Evolutionary conservation across 2,797 vertebrate species (phyloP), one percentile per base, ranked within the genome.

Genomic region (Thunnus albacares): DNA sequence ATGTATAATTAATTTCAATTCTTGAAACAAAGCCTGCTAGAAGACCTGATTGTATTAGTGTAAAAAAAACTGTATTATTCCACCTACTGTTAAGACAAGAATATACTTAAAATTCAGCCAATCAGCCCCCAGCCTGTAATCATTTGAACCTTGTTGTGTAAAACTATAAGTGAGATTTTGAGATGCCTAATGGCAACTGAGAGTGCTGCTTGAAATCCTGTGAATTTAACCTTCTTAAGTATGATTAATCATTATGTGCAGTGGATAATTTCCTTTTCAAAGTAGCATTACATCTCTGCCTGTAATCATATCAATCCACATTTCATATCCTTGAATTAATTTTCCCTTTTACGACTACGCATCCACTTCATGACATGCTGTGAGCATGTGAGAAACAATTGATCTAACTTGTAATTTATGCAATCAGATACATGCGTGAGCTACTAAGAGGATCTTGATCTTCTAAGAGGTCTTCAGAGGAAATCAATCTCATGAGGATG

Each of bases 181-280:
- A 81, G 55, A 59, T 70, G 66, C 56, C 51, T 53, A 52, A 71
- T 15, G 47, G 61, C 63, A 59, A 45, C 43, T 55, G 63, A 72
- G 65, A 53, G 26, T 52, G 64, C 64, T 60, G 55, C 59, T 73
- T 70, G n/a, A 83, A 75, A 77, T 79, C 47, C 59, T 65, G 49
- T 71, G 68, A 88, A 75, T 70, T 77, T 35, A 67, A 60, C 52
- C 58, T 51, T 69, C 22, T 22, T 77, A 73, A 71, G 61, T 67
- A 45, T 86, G 80, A 93, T 85, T 82, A 85, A 84, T 35, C 78
- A 87, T 80, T 84, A 61, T 84, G 79, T 78, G 28, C 75, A 79
- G 66, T 66, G 79, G 60, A 84, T 87, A 26, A 79, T 82, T 75
- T 75, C 55, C 77, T 81, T 83, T 88, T 89, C 56, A 80, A 77